Evolutionary conservation across 1,140 invertebrate species (phyloP).

Genomic region (Sesamia nonagrioides): DNA sequence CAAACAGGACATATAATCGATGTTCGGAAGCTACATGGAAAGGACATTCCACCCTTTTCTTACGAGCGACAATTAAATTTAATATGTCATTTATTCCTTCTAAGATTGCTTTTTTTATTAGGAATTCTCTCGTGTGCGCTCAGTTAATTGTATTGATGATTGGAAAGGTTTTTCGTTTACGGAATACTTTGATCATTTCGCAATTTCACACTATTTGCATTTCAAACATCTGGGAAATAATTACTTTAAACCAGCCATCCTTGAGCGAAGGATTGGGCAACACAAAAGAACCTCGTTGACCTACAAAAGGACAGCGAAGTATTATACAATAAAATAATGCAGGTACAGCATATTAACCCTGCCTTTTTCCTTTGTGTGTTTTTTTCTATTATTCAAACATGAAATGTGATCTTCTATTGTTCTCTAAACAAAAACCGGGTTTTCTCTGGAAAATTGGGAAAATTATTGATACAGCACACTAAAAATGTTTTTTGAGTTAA

Average conservation of each 20-base stretch:
- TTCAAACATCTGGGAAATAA: neutral
- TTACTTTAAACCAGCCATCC: neutral
- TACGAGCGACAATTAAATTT: constrained; percentile 42
- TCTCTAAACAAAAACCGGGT: neutral
- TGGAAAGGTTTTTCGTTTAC: neutral
- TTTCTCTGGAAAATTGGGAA: neutral
- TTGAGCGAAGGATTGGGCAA: constrained; percentile 16
- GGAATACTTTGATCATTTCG: constrained; percentile 2
- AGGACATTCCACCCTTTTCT: constrained; percentile 46
- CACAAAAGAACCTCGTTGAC: constrained; percentile 14
- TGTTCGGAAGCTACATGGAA: constrained; percentile 61
- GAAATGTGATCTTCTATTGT: neutral
- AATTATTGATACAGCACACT: neutral
- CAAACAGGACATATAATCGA: constrained; percentile 70
- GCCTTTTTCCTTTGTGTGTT: constrained; percentile 14
- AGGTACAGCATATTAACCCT: constrained; percentile 9
- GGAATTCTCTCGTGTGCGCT: constrained; percentile 13
- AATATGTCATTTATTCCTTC: constrained; percentile 42
- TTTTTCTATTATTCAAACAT: constrained; percentile 1
- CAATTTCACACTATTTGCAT: neutral
- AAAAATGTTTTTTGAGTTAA: too few species aligned
- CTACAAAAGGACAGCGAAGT: constrained; percentile 5
- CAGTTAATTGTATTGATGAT: constrained; percentile 22
- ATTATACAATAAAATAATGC: constrained; percentile 17
- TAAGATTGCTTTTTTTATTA: constrained; percentile 23